Base-by-base conservation (phyloP, 2,797 vertebrate genomes). In the Sebastolobus altivelis region DNA sequence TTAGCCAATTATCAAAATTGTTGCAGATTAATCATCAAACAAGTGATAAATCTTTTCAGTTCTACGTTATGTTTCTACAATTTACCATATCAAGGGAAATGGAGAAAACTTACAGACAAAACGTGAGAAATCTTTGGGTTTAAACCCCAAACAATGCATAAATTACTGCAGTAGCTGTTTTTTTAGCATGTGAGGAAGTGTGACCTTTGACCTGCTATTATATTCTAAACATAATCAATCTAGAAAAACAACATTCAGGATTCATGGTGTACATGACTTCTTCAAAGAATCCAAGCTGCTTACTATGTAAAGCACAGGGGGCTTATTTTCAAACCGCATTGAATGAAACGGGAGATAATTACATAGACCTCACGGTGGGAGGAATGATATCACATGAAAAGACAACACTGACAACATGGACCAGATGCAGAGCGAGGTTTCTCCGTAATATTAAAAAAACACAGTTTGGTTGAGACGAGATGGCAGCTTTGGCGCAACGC, bases 381-480 rank as follows among this genome's bases (percentile, higher is more conserved):
- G 65, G 86, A 92, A 89, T 87, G 83, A 89, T 90, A 91, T 93
- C 84, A 87, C 76, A 85, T 84, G 76, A 90, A 94, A 92, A 85
- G 70, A 89, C 86, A 92, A 89, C 87, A 85, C 68, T 80, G 80
- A 84, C 82, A 90, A 87, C 85, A 87, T 55, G 79, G 84, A 86
- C 73, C 91, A 92, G 86, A 92, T 78, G 83, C 75, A 86, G 71
- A 75, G 38, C 2, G 8, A 85, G 43, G 77, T 84, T 89, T 68
- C 65, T 56, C 37, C 10, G 38, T 69, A 38, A 91, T 71, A 83
- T 71, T 77, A 56, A 85, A 83, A 78, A 88, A 83, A 55, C n/a
- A 78, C 2, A 49, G 69, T 82, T 87, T 76, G 84, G 83, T 77
- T 77, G 85, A 72, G 73, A 70, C 20, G 33, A 40, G 78, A 89